Evolutionary conservation across 2,888 invertebrate species (phyloP).

Genomic region (Nysson spinosus): DNA sequence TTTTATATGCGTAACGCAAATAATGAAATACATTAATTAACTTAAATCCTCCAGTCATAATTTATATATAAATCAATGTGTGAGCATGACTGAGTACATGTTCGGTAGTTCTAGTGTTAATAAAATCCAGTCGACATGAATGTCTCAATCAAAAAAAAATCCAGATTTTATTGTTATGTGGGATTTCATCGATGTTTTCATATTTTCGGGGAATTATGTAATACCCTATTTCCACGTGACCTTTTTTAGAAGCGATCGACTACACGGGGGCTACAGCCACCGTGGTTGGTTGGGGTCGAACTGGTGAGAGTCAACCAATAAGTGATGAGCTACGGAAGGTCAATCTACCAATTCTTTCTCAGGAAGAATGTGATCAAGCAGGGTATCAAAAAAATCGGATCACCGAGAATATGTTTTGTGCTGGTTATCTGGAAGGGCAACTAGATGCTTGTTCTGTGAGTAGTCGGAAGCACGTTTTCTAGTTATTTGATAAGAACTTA

Average conservation of each 20-base stretch:
- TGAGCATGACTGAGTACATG: no score
- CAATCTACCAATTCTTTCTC: slow-evolving; percentile 85
- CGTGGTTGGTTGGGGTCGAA: slow-evolving; percentile 88
- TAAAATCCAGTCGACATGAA: no score
- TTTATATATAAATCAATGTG: no score
- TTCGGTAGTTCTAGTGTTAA: no score
- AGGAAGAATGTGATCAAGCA: slow-evolving; percentile 84
- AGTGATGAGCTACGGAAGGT: slow-evolving; percentile 85
- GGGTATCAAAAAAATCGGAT: slow-evolving; percentile 85
- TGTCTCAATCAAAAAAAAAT: no score
- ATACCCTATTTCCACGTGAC: background rate
- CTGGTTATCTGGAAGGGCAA: slow-evolving; percentile 84
- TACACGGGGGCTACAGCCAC: slow-evolving; percentile 82
- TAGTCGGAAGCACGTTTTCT: slow-evolving; percentile 84
- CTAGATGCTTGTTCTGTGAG: slow-evolving; percentile 84
- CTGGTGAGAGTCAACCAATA: slow-evolving; percentile 82
- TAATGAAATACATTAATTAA: no score
- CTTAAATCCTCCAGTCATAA: no score
- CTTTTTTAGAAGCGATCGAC: slow-evolving; percentile 73
- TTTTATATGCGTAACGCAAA: no score
- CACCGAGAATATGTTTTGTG: slow-evolving; percentile 88
- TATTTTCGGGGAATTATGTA: background rate
- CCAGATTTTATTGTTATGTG: no score
- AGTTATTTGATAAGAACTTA: slow-evolving; percentile 60
- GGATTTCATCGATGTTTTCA: no score